Percentiles rank a stretch among this genome's conserved stretches.
phyloP scores from a whole-genome alignment of 2,888 invertebrate species.

The Torymus aiolomorphi region DNA sequence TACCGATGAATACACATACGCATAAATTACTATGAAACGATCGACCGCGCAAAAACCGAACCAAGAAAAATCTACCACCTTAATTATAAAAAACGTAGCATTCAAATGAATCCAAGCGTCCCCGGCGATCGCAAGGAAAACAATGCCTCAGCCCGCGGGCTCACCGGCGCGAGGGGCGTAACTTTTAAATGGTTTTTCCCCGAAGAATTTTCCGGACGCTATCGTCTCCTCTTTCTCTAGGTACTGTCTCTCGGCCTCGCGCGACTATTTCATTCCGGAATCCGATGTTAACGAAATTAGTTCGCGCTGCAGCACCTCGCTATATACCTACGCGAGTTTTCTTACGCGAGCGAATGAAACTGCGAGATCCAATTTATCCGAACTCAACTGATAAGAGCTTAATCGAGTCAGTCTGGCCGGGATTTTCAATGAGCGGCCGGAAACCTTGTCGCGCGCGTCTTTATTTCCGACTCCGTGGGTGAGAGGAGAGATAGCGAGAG shows the following conservation, averaged over 20 bases:
- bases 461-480: not conserved
- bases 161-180: not conserved
- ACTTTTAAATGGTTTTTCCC: conserved; percentile 49
- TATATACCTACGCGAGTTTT: conserved; percentile 24
- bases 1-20: no score
- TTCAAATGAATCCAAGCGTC: not conserved
- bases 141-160: conserved; percentile 9
- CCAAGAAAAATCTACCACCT: no score
- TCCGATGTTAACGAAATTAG: conserved; percentile 55
- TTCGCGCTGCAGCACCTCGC: conserved; percentile 13
- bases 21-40: no score
- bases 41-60: no score
- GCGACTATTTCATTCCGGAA: conserved; percentile 46
- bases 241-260: not conserved
- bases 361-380: conserved; percentile 54
- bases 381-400: conserved; percentile 53
- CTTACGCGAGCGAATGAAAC: conserved; percentile 26
- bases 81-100: no score
- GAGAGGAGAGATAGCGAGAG: not conserved
- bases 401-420: conserved; percentile 52
- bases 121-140: not conserved
- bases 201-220: conserved; percentile 27
- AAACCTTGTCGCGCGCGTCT: conserved; percentile 15
- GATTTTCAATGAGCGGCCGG: conserved; percentile 51
- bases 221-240: not conserved